Percentiles rank a stretch among this genome's conserved stretches.
phyloP scores from a whole-genome alignment of 2,797 vertebrate genomes.

The Chelon labrosus region DNA sequence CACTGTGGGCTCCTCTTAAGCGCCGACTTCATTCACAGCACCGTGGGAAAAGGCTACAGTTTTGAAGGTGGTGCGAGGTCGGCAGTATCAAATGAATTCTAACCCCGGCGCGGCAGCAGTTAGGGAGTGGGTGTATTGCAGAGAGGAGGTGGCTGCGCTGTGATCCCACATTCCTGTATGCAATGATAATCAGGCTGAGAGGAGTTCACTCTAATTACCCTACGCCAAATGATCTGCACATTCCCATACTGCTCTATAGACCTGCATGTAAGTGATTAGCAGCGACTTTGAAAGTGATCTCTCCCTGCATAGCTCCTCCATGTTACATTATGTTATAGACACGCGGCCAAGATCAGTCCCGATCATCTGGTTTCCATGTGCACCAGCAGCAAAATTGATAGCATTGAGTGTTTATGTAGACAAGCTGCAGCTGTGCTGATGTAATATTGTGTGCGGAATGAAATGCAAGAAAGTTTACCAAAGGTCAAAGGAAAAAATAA shows the following conservation, averaged over 20 bases:
- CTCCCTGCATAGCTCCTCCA: constrained; percentile 14
- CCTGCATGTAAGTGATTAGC: constrained; percentile 38
- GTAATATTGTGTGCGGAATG: background rate
- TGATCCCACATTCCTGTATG: constrained; percentile 61
- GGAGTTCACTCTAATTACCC: constrained; percentile 41
- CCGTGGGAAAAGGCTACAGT: constrained; percentile 40
- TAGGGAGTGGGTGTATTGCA: constrained; percentile 59
- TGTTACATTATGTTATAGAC: background rate
- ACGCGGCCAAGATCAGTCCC: background rate
- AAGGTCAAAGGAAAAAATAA: too few species aligned
- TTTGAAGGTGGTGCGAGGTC: constrained; percentile 41
- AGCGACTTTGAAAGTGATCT: constrained; percentile 24
- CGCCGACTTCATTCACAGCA: background rate
- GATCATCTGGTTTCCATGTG: constrained; percentile 10
- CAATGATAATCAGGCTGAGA: constrained; percentile 53
- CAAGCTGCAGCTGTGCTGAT: constrained; percentile 25
- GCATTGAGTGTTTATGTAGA: constrained; percentile 6
- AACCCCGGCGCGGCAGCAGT: constrained; percentile 35
- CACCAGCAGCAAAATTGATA: constrained; percentile 12
- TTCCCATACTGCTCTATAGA: constrained; percentile 30
- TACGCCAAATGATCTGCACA: constrained; percentile 34
- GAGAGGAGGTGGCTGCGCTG: constrained; percentile 37
- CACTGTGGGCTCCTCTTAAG: constrained; percentile 10
- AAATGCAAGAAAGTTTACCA: background rate
- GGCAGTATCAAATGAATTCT: constrained; percentile 35